Evolutionary conservation across 2,797 vertebrate species (phyloP).

Genomic region (Hafferia zeledoni): DNA sequence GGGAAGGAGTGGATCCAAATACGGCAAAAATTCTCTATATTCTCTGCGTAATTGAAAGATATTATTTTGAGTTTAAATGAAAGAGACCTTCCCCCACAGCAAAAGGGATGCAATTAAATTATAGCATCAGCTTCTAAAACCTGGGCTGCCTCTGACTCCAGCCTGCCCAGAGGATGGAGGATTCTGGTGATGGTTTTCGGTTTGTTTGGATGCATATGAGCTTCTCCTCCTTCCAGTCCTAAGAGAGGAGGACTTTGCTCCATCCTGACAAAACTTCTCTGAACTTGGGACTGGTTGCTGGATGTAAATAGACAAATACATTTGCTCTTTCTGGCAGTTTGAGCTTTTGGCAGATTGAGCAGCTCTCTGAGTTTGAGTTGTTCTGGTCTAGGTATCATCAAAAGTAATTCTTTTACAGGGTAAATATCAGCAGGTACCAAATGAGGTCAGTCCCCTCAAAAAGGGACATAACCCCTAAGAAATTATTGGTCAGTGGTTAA

Average conservation of each 20-base stretch:
- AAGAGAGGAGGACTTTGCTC: background rate
- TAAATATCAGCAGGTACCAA: background rate
- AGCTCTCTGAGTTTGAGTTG: background rate
- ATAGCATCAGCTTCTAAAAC: background rate
- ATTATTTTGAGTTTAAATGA: background rate
- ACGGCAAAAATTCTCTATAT: background rate
- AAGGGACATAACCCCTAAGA: background rate
- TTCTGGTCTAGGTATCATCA: background rate
- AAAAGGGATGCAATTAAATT: background rate
- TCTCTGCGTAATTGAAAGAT: background rate
- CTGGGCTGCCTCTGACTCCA: background rate
- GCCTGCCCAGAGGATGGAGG: background rate
- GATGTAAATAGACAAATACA: background rate
- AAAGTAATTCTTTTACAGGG: background rate
- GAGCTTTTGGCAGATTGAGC: background rate
- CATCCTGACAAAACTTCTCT: background rate
- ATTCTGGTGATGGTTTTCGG: rapidly evolving
- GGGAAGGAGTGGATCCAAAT: background rate
- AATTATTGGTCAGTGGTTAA: background rate
- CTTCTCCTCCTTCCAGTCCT: background rate
- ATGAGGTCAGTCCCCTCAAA: background rate
- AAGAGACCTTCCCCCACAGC: background rate
- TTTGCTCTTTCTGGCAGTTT: rapidly evolving
- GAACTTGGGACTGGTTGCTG: background rate
- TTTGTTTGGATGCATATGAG: background rate